phyloP scores from a whole-genome alignment of 1,140 invertebrate genomes.

The Tetragonula clypearis region DNA sequence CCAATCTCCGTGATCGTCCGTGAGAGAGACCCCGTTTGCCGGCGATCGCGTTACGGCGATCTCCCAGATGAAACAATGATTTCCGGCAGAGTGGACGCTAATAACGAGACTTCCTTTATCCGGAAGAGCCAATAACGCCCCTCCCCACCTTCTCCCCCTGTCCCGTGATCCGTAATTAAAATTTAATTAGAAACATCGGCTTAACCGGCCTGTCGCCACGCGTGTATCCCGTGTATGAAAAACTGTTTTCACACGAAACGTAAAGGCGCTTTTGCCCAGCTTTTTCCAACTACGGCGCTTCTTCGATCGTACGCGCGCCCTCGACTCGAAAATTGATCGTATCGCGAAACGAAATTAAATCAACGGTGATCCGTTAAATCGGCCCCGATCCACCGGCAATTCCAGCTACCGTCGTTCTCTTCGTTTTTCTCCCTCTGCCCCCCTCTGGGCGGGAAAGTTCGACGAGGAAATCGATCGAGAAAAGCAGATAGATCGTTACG shows the following conservation, averaged over 20 bases:
- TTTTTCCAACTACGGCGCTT: neutral
- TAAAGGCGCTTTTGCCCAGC: too few relatives aligned
- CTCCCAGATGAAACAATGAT: neutral
- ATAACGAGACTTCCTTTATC: conserved; percentile 53
- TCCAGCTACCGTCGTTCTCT: neutral
- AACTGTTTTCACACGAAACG: neutral
- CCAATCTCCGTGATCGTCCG: neutral
- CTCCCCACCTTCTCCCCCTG: neutral
- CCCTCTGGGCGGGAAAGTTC: too few relatives aligned
- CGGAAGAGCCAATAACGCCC: conserved; percentile 33
- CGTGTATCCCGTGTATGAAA: neutral
- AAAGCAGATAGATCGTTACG: too few relatives aligned
- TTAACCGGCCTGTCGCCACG: neutral
- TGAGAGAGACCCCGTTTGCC: neutral
- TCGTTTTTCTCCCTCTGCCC: too few relatives aligned
- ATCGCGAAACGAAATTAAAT: conserved; percentile 12
- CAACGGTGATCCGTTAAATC: conserved; percentile 14
- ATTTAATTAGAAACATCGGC: conserved; percentile 49
- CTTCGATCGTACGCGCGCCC: neutral
- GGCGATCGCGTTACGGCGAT: neutral
- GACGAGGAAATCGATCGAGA: too few relatives aligned
- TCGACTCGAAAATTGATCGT: neutral
- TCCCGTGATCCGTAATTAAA: conserved; percentile 49
- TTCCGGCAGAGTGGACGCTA: conserved; percentile 47
- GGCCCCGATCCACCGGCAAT: neutral